Conservation (phyloP, 2,113 vertebrate genomes). For the Chaetodon trifascialis region DNA sequence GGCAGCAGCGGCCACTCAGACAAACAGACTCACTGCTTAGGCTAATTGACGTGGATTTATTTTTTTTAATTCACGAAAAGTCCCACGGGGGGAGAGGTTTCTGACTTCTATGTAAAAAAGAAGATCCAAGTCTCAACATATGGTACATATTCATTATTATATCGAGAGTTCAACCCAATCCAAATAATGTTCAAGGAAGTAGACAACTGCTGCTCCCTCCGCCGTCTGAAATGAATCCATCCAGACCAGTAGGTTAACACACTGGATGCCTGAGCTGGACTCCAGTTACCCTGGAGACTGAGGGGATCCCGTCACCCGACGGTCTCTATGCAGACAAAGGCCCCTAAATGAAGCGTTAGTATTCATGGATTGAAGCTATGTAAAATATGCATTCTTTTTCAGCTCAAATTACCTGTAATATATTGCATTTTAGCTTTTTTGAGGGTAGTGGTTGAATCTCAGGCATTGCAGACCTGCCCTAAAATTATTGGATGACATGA, state of each 20-base stretch:
- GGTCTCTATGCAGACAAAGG: conserved; percentile 64
- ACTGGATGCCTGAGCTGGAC: conserved; percentile 67
- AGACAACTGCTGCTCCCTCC: conserved; percentile 11
- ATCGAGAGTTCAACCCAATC: neutral
- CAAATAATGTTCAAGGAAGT: neutral
- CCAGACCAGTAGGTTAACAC: conserved; percentile 61
- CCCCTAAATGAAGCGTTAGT: conserved; percentile 51
- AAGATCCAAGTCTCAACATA: neutral
- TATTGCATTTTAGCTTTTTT: neutral
- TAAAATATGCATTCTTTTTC: neutral
- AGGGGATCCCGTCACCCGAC: conserved; percentile 57
- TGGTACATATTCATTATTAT: neutral
- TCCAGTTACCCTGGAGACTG: conserved; percentile 75
- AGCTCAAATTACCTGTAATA: neutral
- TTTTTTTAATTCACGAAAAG: neutral
- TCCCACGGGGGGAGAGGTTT: neutral
- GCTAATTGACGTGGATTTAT: conserved; percentile 16
- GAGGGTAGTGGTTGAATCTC: neutral
- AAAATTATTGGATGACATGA: neutral
- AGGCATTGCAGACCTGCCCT: neutral
- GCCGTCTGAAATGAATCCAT: conserved; percentile 17
- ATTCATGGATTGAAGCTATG: conserved; percentile 59
- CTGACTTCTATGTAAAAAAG: neutral
- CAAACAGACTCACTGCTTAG: neutral
- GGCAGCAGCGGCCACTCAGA: neutral